Evolutionary conservation across 1,140 invertebrate species (phyloP), one percentile per base, ranked within the genome.

Genomic region (Drosophila lowei): DNA sequence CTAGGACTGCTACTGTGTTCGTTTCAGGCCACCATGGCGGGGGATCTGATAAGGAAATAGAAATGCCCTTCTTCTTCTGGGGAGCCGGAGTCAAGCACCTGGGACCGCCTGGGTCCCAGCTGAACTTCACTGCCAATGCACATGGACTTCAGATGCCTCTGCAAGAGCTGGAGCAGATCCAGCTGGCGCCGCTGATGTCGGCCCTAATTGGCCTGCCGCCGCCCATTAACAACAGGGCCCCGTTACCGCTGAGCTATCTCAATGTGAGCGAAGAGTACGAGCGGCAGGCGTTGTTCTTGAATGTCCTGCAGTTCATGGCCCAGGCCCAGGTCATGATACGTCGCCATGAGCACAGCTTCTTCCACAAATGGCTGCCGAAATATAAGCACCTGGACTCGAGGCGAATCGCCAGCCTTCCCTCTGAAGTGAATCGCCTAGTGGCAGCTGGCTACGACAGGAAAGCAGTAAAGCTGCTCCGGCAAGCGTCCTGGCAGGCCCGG

Each of bases 1-100:
- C 13, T 23, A 1, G 13, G 13, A 8, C 7, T 28, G 13, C 4
- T 30, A 13, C 8, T 7, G 18, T 44, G n/a, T 55, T 2, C 8
- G 5, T 71, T 79, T 4, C 16, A 63, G 93, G 93, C 91, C 98
- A 97, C 1, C 98, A 99, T 93, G 98, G 98, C 18, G 95, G 96
- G 1, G 43, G 16, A 1, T 9, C 18, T 2, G 16, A 34, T 0
- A 1, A 7, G 6, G 65, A 67, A 23, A 15, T 48, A n/a, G 50
- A 67, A 23, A 68, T 63, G 0, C 65, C 65, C 6, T 56, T 68
- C 23, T 56, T 68, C 6, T 21, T 68, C 8, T 68, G 65, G 65
- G 65, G 65, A 11, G 38, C 62, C 11, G 65, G 62, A 4, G 50
- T 66, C 7, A 66, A 48, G 2, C 49, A 18, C 2, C 2, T 11